These are phyloP conservation scores for Elgaria multicarinata DNA, from an alignment of 2,113 vertebrate species.

Conservation along the genomic window DNA sequence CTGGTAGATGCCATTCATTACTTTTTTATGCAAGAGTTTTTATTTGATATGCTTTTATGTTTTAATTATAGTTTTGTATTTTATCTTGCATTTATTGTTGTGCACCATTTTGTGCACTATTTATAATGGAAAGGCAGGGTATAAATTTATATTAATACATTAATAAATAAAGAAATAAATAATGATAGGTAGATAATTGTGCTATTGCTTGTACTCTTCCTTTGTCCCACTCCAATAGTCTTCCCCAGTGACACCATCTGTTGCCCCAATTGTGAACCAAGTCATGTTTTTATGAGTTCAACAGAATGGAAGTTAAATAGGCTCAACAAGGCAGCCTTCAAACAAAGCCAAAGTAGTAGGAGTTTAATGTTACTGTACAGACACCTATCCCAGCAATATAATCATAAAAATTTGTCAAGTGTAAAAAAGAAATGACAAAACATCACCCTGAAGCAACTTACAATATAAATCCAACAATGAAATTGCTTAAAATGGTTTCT, in stretches of 20 bases:
- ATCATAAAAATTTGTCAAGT: slow-evolving; percentile 69
- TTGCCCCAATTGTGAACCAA: slow-evolving; percentile 38
- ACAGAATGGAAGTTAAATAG: slow-evolving; percentile 48
- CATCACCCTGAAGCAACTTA: slow-evolving; percentile 58
- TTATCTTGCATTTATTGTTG: not conserved
- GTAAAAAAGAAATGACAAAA: slow-evolving; percentile 66
- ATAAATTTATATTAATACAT: not conserved
- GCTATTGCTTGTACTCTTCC: not conserved
- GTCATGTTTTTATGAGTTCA: slow-evolving; percentile 47
- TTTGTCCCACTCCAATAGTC: not conserved
- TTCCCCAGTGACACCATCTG: not conserved
- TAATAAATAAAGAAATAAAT: too few relatives aligned
- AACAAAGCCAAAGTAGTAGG: slow-evolving; percentile 47
- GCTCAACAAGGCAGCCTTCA: slow-evolving; percentile 57
- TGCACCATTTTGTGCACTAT: not conserved
- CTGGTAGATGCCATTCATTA: not conserved
- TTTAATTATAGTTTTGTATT: not conserved
- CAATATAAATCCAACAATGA: slow-evolving; percentile 51
- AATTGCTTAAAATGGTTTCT: slow-evolving; percentile 51
- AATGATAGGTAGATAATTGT: not conserved
- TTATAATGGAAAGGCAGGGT: not conserved
- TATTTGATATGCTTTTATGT: not conserved
- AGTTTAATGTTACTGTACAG: slow-evolving; percentile 60
- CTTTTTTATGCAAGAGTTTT: not conserved
- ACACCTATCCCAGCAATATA: slow-evolving; percentile 53